These are phyloP conservation scores for Pterois miles DNA, from an alignment of 2,797 vertebrate genomes.

Conservation along the genomic window DNA sequence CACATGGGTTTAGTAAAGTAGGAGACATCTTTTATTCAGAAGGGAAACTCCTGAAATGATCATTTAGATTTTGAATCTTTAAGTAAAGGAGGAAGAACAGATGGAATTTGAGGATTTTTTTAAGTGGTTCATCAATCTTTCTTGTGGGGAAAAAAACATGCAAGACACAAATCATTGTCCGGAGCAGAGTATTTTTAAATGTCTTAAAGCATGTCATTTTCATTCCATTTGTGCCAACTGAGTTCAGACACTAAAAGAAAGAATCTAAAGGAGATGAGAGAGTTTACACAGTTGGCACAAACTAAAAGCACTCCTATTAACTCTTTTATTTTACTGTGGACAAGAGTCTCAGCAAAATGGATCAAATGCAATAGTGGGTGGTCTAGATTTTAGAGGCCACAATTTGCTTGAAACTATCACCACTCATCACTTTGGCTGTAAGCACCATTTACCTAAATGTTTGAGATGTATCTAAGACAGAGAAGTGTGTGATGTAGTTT, in stretches of 20 bases:
- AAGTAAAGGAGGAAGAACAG: background rate
- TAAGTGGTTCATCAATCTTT: background rate
- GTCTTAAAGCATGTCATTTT: background rate
- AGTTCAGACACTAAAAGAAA: background rate
- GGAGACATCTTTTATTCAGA: background rate
- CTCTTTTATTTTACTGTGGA: constrained; percentile 3
- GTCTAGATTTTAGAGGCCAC: background rate
- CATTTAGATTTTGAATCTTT: background rate
- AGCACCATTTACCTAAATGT: background rate
- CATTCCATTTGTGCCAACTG: background rate
- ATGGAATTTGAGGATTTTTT: background rate
- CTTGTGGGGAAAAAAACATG: background rate
- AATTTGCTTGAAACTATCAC: constrained; percentile 6
- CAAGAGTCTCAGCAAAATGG: background rate
- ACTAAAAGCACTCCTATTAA: background rate
- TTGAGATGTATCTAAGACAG: background rate
- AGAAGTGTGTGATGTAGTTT: background rate
- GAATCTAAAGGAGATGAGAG: background rate
- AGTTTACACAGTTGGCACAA: background rate
- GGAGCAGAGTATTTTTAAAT: background rate
- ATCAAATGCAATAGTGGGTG: constrained; percentile 1
- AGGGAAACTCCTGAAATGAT: background rate
- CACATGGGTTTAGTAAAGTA: background rate
- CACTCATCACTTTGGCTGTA: background rate
- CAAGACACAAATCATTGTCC: background rate